These are phyloP conservation scores for Procambarus virginalis DNA, from an alignment of 1,140 invertebrate species.

Conservation along the genomic window DNA sequence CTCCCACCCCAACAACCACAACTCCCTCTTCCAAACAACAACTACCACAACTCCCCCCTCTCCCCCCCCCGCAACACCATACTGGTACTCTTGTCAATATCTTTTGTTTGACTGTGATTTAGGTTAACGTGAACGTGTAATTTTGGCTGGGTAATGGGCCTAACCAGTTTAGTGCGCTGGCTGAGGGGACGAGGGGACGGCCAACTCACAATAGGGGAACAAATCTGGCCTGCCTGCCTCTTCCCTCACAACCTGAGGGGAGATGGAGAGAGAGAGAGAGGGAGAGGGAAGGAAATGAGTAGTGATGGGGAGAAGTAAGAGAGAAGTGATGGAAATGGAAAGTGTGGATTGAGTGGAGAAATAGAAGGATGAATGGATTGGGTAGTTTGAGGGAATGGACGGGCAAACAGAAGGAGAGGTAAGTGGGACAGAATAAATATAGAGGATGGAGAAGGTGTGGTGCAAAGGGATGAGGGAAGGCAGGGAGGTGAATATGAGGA, in stretches of 20 bases:
- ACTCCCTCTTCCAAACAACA: not conserved
- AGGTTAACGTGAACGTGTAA: constrained; percentile 48
- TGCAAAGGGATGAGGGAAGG: too few relatives aligned
- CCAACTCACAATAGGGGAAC: constrained; percentile 23
- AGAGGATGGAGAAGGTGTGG: too few relatives aligned
- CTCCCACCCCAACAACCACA: not conserved
- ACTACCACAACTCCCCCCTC: not conserved
- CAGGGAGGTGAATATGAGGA: too few relatives aligned
- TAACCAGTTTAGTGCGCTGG: not conserved
- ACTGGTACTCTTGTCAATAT: constrained; percentile 3
- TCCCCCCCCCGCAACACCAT: not conserved
- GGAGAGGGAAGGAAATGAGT: too few relatives aligned
- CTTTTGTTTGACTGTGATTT: constrained; percentile 50
- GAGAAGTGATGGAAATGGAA: too few relatives aligned
- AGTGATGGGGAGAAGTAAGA: too few relatives aligned
- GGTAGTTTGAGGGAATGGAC: too few relatives aligned
- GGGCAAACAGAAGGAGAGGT: too few relatives aligned
- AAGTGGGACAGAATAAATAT: too few relatives aligned
- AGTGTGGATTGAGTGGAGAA: too few relatives aligned
- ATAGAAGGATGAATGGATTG: too few relatives aligned
- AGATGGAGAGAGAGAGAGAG: not conserved
- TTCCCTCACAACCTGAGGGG: not conserved
- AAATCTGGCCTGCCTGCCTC: constrained; percentile 13
- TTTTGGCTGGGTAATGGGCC: constrained; percentile 8
- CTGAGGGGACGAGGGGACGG: not conserved